Conservation (phyloP, 2,797 vertebrate species). For the Spea hammondii region DNA sequence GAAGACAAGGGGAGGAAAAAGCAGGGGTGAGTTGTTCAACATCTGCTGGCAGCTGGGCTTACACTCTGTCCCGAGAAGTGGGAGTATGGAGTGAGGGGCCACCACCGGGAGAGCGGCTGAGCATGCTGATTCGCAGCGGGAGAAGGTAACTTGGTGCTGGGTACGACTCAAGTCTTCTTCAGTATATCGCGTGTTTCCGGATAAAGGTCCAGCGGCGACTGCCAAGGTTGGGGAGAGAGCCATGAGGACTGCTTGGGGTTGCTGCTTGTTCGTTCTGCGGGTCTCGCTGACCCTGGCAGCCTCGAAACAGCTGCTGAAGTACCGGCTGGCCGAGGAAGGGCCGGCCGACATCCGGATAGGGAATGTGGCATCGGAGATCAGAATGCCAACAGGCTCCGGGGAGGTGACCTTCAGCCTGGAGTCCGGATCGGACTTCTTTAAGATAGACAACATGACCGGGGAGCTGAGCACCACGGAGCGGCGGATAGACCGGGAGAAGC, state of each 20-base stretch:
- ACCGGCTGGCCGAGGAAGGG: constrained; percentile 92
- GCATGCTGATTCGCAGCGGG: constrained; percentile 30
- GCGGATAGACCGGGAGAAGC: constrained; percentile 95
- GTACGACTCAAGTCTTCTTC: background rate
- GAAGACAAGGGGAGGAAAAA: background rate
- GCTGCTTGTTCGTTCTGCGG: constrained; percentile 80
- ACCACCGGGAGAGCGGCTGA: constrained; percentile 49
- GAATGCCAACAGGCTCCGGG: constrained; percentile 87
- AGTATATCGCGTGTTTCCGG: constrained; percentile 8
- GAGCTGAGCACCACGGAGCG: constrained; percentile 94
- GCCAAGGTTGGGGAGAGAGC: constrained; percentile 62
- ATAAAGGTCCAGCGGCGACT: constrained; percentile 45
- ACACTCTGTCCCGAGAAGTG: constrained; percentile 71
- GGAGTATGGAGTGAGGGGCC: constrained; percentile 60
- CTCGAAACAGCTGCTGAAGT: constrained; percentile 91
- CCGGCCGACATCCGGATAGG: constrained; percentile 91
- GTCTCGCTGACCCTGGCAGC: constrained; percentile 81
- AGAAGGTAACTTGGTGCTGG: constrained; percentile 51
- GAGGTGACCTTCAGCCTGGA: constrained; percentile 97
- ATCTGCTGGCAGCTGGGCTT: constrained; percentile 16
- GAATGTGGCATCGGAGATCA: constrained; percentile 90
- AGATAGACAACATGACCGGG: constrained; percentile 98
- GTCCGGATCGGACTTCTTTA: constrained; percentile 94
- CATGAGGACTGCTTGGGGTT: constrained; percentile 68
- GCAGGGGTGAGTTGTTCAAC: background rate